These are phyloP conservation scores for Dynastes grantii DNA, from an alignment of 2,888 invertebrate genomes.

Conservation along the genomic window DNA sequence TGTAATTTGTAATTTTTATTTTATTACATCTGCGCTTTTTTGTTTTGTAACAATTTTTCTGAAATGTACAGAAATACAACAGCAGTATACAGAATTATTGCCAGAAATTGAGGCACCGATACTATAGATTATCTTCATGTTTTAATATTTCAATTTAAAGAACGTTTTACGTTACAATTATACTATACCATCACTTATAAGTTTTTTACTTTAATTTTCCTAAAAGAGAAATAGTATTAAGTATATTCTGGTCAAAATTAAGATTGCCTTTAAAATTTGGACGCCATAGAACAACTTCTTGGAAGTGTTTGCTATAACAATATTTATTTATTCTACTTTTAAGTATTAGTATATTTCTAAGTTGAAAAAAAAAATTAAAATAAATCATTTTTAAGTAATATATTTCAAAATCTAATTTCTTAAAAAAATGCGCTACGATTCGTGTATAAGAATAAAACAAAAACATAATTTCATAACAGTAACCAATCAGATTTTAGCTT, in stretches of 20 bases:
- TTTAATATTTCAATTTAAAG: background rate
- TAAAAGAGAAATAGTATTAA: background rate
- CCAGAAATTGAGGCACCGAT: constrained; percentile 31
- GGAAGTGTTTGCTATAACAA: background rate
- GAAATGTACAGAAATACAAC: background rate
- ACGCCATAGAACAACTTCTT: background rate
- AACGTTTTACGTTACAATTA: background rate
- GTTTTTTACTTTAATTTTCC: background rate
- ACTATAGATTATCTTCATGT: background rate
- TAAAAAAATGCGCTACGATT: too few relatives aligned
- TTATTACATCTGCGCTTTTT: background rate
- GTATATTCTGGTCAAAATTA: background rate
- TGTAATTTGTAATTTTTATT: background rate
- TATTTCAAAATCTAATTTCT: too few relatives aligned
- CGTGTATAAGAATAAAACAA: too few relatives aligned
- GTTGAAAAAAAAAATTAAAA: too few relatives aligned
- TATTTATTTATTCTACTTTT: background rate
- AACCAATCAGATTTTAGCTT: too few relatives aligned
- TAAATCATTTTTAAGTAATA: too few relatives aligned
- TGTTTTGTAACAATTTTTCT: background rate
- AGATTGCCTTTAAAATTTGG: background rate
- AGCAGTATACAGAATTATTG: constrained; percentile 17
- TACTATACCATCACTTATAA: background rate
- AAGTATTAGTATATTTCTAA: background rate
- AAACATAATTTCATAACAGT: too few relatives aligned